Base-by-base conservation (phyloP, 2,797 vertebrate species). In the Anas capensis region DNA sequence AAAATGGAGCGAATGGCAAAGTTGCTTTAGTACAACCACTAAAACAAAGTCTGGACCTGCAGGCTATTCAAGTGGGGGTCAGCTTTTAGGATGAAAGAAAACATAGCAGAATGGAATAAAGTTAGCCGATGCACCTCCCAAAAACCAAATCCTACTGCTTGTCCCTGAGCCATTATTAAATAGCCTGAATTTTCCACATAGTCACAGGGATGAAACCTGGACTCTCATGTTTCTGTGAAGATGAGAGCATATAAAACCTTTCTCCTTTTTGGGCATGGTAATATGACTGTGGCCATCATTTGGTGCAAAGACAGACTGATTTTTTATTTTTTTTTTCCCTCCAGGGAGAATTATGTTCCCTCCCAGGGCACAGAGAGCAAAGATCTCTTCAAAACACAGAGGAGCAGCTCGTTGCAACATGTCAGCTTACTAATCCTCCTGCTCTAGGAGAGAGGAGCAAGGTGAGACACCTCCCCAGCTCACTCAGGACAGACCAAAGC, bases 401-500 rank as follows among this genome's bases (percentile, higher is more conserved):
- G 46, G 15, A 44, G 8, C 4, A 62, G 31, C 18, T 76, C 11
- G 60, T 23, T 53, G 31, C 24, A 86, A 77, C 77, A 53, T 8
- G 8, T n/a, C 34, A 57, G 16, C 5, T 87, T 3, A 49, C 9
- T 21, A 48, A 71, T 68, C 7, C 9, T 89, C 23, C 62, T 57
- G 31, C 51, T 70, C n/a, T 54, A 34, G 13, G 46, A 26, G 46
- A 26, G 53, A 48, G 56, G 17, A 75, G 11, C 11, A 13, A 76
- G 33, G 69, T 11, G 12, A 83, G 40, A 87, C 20, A 44, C n/a
- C 26, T 19, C 29, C 42, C 19, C 0, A 0, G 23, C 14, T 12
- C 0, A 1, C 21, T 40, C 0, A 73, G 27, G 80, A 36, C 24
- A 33, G 54, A 65, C 8, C 66, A 66, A 60, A 83, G 27, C 20